phyloP scores from a whole-genome alignment of 2,797 vertebrate species.

The Sorex maritimensis region DNA sequence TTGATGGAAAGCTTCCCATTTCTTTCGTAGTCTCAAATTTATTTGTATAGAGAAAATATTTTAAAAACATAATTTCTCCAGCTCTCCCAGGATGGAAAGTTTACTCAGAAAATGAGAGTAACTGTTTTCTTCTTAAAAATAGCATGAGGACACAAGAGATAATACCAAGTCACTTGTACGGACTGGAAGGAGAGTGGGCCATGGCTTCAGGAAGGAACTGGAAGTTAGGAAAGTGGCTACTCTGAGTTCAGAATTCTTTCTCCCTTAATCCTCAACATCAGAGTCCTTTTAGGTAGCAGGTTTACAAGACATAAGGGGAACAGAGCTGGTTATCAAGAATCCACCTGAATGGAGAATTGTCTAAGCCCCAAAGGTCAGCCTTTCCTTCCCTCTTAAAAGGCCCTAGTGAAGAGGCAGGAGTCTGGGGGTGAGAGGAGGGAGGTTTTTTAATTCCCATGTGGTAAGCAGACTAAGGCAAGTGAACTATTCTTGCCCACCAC shows the following conservation, averaged over 20 bases:
- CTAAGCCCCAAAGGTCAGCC: conserved; percentile 25
- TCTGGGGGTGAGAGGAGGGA: background rate
- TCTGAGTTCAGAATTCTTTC: background rate
- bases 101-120: background rate
- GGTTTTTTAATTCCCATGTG: background rate
- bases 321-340: conserved; percentile 55
- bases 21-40: background rate
- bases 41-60: background rate
- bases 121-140: too few species aligned
- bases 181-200: background rate
- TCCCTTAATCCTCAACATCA: conserved; percentile 54
- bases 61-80: background rate
- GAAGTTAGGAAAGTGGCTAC: background rate
- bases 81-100: background rate
- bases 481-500: background rate
- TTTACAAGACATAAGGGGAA: conserved; percentile 24
- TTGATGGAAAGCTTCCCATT: conserved; percentile 13
- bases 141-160: background rate
- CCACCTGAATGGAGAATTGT: conserved; percentile 49
- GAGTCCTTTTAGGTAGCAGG: conserved; percentile 45
- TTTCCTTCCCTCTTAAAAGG: conserved; percentile 34
- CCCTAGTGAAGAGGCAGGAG: background rate
- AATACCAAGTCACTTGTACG: background rate
- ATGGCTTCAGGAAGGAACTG: background rate
- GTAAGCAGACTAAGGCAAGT: background rate